These are phyloP conservation scores for Pterocles burchelli DNA, from an alignment of 2,113 vertebrate species.

Conservation along the genomic window DNA sequence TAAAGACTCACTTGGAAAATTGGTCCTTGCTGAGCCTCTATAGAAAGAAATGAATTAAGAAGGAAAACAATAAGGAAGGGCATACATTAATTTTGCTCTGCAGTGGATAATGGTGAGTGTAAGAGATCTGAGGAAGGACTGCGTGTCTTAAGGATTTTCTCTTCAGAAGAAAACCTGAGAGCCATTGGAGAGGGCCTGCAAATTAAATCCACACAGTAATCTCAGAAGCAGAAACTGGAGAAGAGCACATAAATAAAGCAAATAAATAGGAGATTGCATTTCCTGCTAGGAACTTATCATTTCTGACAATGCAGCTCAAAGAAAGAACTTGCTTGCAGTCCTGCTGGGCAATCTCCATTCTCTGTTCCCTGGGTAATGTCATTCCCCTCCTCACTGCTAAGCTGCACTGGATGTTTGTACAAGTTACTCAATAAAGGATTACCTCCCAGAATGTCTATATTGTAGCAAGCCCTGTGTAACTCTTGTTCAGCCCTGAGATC, in stretches of 20 bases:
- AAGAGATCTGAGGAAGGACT: conserved; percentile 3
- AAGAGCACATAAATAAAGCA: conserved; percentile 41
- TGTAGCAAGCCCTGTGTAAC: not conserved
- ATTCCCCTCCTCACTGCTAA: not conserved
- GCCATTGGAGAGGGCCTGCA: not conserved
- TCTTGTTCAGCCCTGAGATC: not conserved
- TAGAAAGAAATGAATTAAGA: conserved; percentile 52
- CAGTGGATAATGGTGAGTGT: not conserved
- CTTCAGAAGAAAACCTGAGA: not conserved
- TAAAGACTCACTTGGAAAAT: conserved; percentile 57
- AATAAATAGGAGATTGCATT: not conserved
- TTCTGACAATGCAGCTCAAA: not conserved
- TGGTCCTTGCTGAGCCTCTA: conserved; percentile 21
- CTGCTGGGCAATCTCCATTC: not conserved
- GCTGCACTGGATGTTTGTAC: not conserved
- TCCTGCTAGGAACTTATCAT: not conserved
- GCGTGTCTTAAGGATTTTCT: conserved; percentile 8
- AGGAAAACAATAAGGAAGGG: conserved; percentile 45
- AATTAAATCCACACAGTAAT: conserved; percentile 10
- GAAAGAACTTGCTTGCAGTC: not conserved
- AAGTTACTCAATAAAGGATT: not conserved
- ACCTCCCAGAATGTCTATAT: fast-evolving
- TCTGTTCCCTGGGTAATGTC: not conserved
- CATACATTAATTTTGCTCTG: conserved; percentile 30
- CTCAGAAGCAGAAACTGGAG: not conserved